Evolutionary conservation across 2,888 invertebrate species (phyloP), one percentile per base, ranked within the genome.

Genomic region (Linyphia triangularis): DNA sequence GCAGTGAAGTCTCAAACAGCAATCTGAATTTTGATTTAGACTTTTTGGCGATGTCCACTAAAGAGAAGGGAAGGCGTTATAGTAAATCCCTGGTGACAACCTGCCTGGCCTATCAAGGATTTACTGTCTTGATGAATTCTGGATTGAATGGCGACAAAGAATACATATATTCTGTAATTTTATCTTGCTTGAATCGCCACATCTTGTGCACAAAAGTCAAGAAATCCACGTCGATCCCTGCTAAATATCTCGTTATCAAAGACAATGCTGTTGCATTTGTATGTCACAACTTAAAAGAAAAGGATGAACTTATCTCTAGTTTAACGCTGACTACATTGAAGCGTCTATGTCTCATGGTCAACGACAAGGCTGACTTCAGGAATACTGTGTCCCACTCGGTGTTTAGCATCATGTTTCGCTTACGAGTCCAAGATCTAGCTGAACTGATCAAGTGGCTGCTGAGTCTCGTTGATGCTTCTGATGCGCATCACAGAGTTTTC

Each of bases 281-380:
- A 9, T 63, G 43, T 40, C 40, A 72, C 19, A 72, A 72, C 33
- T 30, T 85, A 26, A 24, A 65, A 24, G 24, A 24, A 0, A 65
- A 51, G 26, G n/a, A 22, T 13, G 72, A 70, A 10, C 28, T 73
- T 1, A 24, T 5, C 65, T 79, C 79, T 13, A 28, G 30, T 19
- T 9, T 43, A 13, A 79, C 85, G 5, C 28, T 33, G 13, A 59
- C 22, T 9, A 13, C 72, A 6, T 24, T 85, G 33, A 85, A 85
- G 26, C 43, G 85, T 0, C 40, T 85, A 10, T 79, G 85, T 13
- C 33, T 85, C 2, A 10, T 22, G 10, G 85, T 85, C 5, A 26
- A 1, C 19, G 85, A 85, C 7, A 85, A 73, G 57, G 28, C 65
- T n/a, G 85, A 85, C 0, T 79, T 85, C 43, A 61, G 85, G 13